phyloP scores from a whole-genome alignment of 1,140 invertebrate species.

The Triops cancriformis region DNA sequence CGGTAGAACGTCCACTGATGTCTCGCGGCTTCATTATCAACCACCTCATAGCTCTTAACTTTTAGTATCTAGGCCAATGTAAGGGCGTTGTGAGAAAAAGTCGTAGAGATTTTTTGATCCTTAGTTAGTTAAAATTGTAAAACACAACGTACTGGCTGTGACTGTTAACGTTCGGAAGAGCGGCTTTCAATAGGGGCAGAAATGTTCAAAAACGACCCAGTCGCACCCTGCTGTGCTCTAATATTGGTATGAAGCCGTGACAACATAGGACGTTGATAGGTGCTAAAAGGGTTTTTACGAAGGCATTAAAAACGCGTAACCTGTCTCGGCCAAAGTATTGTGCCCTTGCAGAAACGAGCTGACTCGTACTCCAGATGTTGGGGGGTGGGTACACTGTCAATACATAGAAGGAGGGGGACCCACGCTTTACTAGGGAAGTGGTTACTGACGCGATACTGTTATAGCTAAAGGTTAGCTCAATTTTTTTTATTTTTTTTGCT shows the following conservation, averaged over 20 bases:
- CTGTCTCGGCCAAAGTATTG: constrained; percentile 34
- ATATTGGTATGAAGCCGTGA: background rate
- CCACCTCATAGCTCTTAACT: too few species aligned
- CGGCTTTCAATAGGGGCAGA: background rate
- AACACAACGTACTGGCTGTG: background rate
- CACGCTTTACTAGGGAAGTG: background rate
- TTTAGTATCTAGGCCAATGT: too few species aligned
- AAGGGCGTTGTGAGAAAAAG: background rate
- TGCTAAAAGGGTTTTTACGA: background rate
- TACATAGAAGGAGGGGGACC: background rate
- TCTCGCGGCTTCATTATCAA: too few species aligned
- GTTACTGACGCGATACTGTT: background rate
- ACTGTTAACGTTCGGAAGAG: background rate
- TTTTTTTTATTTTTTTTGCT: too few species aligned
- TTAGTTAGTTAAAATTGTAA: background rate
- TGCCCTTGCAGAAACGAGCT: background rate
- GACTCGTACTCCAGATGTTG: background rate
- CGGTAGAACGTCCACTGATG: too few species aligned
- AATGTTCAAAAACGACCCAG: background rate
- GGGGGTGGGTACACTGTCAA: background rate
- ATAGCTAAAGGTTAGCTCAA: background rate
- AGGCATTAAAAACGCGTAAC: constrained; percentile 24
- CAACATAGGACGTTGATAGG: background rate
- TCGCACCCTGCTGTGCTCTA: background rate
- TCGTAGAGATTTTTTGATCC: background rate